phyloP scores from a whole-genome alignment of 2,113 vertebrate genomes.

The Anthoscopus minutus region DNA sequence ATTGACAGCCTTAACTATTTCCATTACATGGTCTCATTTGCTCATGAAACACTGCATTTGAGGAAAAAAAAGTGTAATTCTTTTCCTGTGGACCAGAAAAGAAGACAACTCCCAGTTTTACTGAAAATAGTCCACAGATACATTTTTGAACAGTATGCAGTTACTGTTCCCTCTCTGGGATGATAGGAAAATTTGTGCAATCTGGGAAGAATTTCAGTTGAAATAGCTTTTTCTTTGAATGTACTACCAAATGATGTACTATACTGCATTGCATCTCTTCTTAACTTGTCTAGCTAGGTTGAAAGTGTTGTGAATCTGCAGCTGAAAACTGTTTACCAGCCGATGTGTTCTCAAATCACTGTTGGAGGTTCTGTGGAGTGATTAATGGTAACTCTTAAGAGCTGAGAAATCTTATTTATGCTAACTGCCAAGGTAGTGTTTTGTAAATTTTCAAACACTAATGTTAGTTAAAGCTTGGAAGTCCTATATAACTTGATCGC shows the following conservation, averaged over 20 bases:
- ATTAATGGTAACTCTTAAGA: not conserved
- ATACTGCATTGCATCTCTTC: not conserved
- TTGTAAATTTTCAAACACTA: not conserved
- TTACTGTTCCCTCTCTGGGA: not conserved
- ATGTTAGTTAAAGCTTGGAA: not conserved
- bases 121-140: not conserved
- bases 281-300: not conserved
- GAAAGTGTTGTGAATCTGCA: not conserved
- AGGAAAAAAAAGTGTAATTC: not conserved
- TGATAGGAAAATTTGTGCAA: constrained; percentile 9
- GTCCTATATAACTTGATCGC: not conserved
- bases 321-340: not conserved
- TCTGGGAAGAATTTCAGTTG: not conserved
- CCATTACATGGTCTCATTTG: not conserved
- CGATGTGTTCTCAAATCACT: not conserved
- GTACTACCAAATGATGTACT: not conserved
- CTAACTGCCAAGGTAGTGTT: not conserved
- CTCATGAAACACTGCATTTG: not conserved
- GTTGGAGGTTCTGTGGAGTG: not conserved
- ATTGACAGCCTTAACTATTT: not conserved
- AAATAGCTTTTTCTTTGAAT: constrained; percentile 5
- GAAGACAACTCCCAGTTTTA: not conserved
- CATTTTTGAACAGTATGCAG: not conserved
- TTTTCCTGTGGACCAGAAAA: not conserved
- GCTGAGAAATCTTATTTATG: not conserved